These are phyloP conservation scores for Phortica okadai DNA, from an alignment of 2,888 invertebrate species.

Conservation along the genomic window DNA sequence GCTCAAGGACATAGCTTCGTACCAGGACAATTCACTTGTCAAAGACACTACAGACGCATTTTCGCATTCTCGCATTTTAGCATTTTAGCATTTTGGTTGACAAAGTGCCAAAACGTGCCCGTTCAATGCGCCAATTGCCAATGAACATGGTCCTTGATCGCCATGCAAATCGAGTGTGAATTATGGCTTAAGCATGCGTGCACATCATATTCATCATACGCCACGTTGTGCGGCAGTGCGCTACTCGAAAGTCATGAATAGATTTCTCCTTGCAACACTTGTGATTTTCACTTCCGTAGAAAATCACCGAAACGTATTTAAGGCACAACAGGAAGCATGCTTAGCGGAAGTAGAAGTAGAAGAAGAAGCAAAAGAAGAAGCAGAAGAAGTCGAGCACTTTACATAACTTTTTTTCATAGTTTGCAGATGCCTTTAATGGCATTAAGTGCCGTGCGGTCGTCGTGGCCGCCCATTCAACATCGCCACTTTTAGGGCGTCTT, in stretches of 20 bases:
- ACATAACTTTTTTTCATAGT: conserved; percentile 40
- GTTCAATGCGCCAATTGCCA: conserved; percentile 34
- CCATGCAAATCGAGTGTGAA: conserved; percentile 61
- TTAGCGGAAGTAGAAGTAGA: background rate
- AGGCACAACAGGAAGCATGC: background rate
- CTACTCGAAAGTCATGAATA: conserved; percentile 37
- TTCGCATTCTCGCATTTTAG: background rate
- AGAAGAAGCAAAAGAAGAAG: background rate
- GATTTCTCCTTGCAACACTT: conserved; percentile 41
- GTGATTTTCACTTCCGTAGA: conserved; percentile 49
- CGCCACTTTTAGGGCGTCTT: background rate
- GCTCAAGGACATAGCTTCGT: conserved; percentile 37
- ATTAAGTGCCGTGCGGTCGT: conserved; percentile 42
- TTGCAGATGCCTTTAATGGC: background rate
- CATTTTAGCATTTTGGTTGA: background rate
- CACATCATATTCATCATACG: conserved; percentile 48
- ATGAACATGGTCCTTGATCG: conserved; percentile 14
- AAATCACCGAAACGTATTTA: background rate
- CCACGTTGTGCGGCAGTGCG: background rate
- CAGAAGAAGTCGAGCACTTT: conserved; percentile 30
- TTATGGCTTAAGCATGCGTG: conserved; percentile 56
- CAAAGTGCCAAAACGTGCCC: conserved; percentile 56
- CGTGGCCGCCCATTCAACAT: background rate
- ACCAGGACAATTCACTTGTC: conserved; percentile 31
- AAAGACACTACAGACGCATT: too few species aligned